Conservation (phyloP, 2,888 invertebrate genomes). For the Calameuta pallipes region DNA sequence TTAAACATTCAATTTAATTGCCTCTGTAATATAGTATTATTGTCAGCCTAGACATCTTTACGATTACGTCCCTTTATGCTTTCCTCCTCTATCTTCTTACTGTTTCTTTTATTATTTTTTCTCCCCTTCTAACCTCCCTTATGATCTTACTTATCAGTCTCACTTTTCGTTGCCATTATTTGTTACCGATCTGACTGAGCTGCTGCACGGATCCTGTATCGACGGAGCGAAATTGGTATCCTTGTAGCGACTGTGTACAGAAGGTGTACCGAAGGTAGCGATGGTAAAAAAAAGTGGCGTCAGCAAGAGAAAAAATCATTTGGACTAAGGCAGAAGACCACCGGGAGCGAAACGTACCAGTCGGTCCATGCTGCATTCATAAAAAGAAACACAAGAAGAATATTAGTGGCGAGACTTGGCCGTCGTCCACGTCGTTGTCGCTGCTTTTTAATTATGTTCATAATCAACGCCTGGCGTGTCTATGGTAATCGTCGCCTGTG, state of each 20-base stretch:
- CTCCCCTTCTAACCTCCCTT: neutral
- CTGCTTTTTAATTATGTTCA: slow-evolving; percentile 64
- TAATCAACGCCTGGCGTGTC: slow-evolving; percentile 63
- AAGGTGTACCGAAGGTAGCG: neutral
- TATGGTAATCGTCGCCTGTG: slow-evolving; percentile 54
- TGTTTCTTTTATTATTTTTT: neutral
- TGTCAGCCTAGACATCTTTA: slow-evolving; percentile 27
- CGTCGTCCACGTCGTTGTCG: neutral
- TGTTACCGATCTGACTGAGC: too few relatives aligned
- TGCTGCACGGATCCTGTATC: neutral
- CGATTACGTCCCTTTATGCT: slow-evolving; percentile 14
- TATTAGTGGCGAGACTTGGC: neutral
- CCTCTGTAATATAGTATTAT: slow-evolving; percentile 49
- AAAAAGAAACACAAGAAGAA: neutral
- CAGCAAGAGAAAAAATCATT: neutral
- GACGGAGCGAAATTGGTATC: neutral
- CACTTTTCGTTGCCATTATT: neutral
- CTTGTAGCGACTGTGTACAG: neutral
- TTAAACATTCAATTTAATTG: slow-evolving; percentile 50
- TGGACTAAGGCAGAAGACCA: slow-evolving; percentile 7
- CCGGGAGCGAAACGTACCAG: neutral
- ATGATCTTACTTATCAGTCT: neutral
- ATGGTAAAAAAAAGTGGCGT: neutral
- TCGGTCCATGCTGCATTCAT: neutral
- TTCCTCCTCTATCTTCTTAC: slow-evolving; percentile 13